Percentiles rank a stretch among this genome's conserved stretches.
Conservation (phyloP, 2,888 invertebrate genomes). For the Thalpophila matura region DNA sequence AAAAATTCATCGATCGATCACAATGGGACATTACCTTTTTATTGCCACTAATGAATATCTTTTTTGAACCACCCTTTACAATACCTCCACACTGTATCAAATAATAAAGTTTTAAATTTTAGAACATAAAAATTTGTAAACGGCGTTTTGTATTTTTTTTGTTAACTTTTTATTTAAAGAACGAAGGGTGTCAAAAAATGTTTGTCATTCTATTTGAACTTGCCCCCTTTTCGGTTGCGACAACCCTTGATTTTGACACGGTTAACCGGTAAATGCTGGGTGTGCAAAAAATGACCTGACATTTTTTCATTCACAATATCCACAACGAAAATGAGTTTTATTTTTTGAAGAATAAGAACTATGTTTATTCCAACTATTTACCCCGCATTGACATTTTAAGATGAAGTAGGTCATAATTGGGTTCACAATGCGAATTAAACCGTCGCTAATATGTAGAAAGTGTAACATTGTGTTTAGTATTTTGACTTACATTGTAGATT, state of each 20-base stretch:
- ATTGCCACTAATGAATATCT: conserved; percentile 87
- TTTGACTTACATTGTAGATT: conserved; percentile 70
- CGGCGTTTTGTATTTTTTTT: conserved; percentile 74
- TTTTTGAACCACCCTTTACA: conserved; percentile 73
- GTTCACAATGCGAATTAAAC: conserved; percentile 73
- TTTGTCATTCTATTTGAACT: conserved; percentile 84
- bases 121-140: conserved; percentile 88
- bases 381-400: conserved; percentile 63
- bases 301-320: conserved; percentile 41
- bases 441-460: conserved; percentile 73
- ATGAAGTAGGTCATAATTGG: conserved; percentile 77
- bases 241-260: conserved; percentile 77
- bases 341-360: conserved; percentile 26
- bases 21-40: conserved; percentile 87
- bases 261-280: conserved; percentile 69
- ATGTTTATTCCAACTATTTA: conserved; percentile 29
- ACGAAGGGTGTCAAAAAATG: conserved; percentile 79
- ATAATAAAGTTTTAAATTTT: conserved; percentile 83
- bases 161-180: conserved; percentile 71
- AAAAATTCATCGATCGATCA: conserved; percentile 85
- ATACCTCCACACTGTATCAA: conserved; percentile 81
- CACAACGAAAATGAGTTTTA: conserved; percentile 46
- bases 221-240: conserved; percentile 71
- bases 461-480: conserved; percentile 70
- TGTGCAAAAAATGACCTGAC: conserved; percentile 51